Evolutionary conservation across 2,888 invertebrate genomes (phyloP).

Genomic region (Agriopis marginaria): DNA sequence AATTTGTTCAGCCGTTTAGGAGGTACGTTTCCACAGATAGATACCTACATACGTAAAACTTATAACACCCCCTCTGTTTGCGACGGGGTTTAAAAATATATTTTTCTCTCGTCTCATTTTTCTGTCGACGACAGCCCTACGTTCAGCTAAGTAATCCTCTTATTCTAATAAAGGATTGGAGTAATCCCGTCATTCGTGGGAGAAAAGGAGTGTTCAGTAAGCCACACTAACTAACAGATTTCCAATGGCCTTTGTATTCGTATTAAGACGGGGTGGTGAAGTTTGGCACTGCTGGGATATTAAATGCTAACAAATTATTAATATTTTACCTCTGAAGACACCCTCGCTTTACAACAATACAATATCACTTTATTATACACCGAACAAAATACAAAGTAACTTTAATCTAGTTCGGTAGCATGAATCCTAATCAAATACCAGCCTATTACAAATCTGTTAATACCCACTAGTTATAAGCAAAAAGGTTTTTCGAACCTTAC

Average conservation of each 20-base stretch:
- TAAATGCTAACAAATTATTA: background rate
- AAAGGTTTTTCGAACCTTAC: too few species aligned
- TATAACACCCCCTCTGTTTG: too few species aligned
- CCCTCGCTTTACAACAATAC: too few species aligned
- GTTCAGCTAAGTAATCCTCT: slow-evolving; percentile 41
- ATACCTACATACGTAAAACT: too few species aligned
- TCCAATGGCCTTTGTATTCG: slow-evolving; percentile 39
- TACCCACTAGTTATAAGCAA: too few species aligned
- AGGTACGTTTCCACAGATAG: too few species aligned
- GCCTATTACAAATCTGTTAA: too few species aligned
- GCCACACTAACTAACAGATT: slow-evolving; percentile 46
- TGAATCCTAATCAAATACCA: too few species aligned
- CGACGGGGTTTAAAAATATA: background rate
- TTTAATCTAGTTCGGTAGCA: too few species aligned
- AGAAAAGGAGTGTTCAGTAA: slow-evolving; percentile 44
- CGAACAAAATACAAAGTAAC: too few species aligned
- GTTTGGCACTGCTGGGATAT: slow-evolving; percentile 3
- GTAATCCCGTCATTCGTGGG: slow-evolving; percentile 46
- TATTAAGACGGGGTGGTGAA: slow-evolving; percentile 19
- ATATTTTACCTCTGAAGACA: background rate
- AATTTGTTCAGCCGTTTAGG: too few species aligned
- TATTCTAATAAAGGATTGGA: slow-evolving; percentile 45
- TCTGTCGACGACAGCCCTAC: slow-evolving; percentile 29
- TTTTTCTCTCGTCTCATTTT: slow-evolving; percentile 6
- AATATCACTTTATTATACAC: too few species aligned